These are phyloP conservation scores for Caenorhabditis virilis DNA, from an alignment of 2,888 invertebrate genomes.

Conservation along the genomic window DNA sequence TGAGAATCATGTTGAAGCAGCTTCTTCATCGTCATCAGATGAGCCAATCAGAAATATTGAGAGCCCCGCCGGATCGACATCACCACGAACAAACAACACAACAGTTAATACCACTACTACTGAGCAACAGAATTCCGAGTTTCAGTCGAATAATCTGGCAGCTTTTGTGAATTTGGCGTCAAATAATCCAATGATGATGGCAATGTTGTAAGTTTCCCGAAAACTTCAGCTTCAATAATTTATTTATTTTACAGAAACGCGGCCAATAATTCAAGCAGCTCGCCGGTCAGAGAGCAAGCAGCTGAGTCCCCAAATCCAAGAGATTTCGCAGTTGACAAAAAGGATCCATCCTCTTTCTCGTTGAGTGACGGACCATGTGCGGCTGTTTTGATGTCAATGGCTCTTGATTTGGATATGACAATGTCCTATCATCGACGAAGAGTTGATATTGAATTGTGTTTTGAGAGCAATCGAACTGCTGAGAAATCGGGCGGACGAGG, in stretches of 20 bases:
- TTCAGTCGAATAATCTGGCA: conserved; percentile 6
- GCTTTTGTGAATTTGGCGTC: conserved; percentile 43
- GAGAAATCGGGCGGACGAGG: conserved; percentile 56
- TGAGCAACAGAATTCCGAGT: neutral
- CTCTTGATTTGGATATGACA: conserved; percentile 59
- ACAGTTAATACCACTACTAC: neutral
- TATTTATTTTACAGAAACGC: conserved; percentile 1
- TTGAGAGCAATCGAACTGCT: conserved; percentile 59
- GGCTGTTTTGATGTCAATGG: conserved; percentile 56
- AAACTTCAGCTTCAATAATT: neutral
- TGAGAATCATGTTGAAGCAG: conserved; percentile 37
- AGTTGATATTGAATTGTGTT: conserved; percentile 55
- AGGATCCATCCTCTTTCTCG: conserved; percentile 38
- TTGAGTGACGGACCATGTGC: conserved; percentile 51
- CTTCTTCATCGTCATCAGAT: conserved; percentile 31
- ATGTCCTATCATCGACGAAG: conserved; percentile 55
- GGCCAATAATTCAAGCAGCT: neutral
- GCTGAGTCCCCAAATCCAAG: conserved; percentile 5
- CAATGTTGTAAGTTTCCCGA: conserved; percentile 29
- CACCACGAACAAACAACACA: conserved; percentile 3
- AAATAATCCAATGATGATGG: conserved; percentile 44
- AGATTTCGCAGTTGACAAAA: conserved; percentile 1
- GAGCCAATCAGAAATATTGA: conserved; percentile 19
- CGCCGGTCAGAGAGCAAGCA: neutral
- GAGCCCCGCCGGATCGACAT: conserved; percentile 7